Conservation (phyloP, 2,113 vertebrate species). For the Chionomys nivalis region DNA sequence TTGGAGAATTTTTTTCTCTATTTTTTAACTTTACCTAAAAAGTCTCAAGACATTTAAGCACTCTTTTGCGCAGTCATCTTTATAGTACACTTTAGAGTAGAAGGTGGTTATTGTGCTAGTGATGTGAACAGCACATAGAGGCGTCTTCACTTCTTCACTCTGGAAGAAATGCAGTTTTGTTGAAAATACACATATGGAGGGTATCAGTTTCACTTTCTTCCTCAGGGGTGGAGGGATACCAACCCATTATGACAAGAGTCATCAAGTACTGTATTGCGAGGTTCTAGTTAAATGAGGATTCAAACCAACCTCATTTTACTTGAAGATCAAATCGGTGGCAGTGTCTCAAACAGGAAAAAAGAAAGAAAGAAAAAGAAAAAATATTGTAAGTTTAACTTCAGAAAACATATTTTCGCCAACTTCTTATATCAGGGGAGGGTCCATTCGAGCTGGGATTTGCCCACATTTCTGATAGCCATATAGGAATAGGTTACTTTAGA, state of each 20-base stretch:
- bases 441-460: neutral
- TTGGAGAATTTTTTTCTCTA: slow-evolving; percentile 14
- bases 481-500: neutral
- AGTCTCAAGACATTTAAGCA: slow-evolving; percentile 37
- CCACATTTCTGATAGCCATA: neutral
- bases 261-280: neutral
- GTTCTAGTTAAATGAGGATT: neutral
- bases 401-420: neutral
- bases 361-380: neutral
- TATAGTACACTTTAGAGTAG: neutral
- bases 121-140: neutral
- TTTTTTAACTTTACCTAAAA: slow-evolving; percentile 61
- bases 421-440: neutral
- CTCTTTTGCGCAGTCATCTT: neutral
- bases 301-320: neutral
- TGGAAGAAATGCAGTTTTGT: neutral
- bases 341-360: neutral
- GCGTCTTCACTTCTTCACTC: neutral
- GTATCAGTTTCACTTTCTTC: slow-evolving; percentile 3
- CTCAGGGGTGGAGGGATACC: neutral
- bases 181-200: neutral
- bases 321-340: slow-evolving; percentile 6
- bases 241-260: neutral
- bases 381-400: neutral
- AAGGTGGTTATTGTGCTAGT: neutral